These are phyloP conservation scores for Ramphastos sulfuratus DNA, from an alignment of 2,113 vertebrate genomes.

Conservation along the genomic window DNA sequence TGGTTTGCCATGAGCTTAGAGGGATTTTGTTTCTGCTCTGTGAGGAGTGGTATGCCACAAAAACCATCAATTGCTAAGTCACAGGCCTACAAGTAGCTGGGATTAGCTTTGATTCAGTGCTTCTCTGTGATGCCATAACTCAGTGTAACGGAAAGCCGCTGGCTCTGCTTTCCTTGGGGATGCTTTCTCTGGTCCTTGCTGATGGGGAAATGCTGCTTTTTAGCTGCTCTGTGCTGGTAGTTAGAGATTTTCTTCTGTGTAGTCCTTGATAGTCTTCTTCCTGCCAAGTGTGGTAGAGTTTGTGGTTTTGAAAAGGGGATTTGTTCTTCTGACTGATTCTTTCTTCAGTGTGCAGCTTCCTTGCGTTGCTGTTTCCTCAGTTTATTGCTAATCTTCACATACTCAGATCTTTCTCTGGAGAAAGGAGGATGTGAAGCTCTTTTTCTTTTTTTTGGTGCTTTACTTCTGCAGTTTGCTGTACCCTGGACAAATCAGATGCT, in stretches of 20 bases:
- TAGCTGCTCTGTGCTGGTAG: neutral
- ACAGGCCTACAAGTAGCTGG: neutral
- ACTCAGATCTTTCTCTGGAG: neutral
- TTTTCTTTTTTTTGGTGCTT: neutral
- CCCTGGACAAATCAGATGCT: neutral
- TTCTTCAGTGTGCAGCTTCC: neutral
- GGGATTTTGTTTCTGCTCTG: neutral
- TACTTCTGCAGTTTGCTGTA: neutral
- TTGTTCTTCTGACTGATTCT: conserved; percentile 24
- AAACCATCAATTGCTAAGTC: neutral
- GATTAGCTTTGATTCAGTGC: neutral
- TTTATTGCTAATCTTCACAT: neutral
- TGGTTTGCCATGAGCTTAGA: neutral
- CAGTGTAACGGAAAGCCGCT: neutral
- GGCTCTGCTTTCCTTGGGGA: neutral
- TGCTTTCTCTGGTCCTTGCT: neutral
- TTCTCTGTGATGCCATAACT: neutral
- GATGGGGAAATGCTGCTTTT: accelerated
- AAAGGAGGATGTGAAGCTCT: neutral
- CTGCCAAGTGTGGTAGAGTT: neutral
- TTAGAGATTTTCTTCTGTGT: neutral
- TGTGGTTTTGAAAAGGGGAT: neutral
- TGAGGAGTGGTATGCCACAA: neutral
- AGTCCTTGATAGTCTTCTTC: neutral
- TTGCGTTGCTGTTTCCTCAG: neutral